Conservation (phyloP, 2,797 vertebrate genomes). For the Zonotrichia albicollis region DNA sequence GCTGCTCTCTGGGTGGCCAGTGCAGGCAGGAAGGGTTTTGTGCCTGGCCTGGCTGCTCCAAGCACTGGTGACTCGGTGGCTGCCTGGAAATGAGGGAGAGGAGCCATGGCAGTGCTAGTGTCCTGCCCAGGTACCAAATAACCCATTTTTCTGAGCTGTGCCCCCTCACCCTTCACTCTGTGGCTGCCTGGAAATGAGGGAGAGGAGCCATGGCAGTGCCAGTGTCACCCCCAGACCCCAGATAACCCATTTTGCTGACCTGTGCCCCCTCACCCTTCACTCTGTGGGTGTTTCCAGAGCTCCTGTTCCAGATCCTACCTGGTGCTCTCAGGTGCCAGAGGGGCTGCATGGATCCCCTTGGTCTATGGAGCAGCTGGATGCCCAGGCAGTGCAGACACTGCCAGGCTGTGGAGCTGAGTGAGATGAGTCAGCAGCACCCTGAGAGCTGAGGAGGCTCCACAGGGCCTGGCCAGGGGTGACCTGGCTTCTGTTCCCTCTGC, state of each 20-base stretch:
- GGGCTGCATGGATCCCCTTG: not conserved
- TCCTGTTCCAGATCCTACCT: not conserved
- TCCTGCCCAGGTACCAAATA: not conserved
- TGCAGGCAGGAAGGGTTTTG: not conserved
- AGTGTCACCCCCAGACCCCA: not conserved
- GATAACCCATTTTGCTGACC: accelerated
- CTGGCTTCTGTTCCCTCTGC: not conserved
- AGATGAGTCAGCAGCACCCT: accelerated
- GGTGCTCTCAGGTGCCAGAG: not conserved
- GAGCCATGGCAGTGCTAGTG: not conserved
- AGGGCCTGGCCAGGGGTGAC: not conserved
- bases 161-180: accelerated
- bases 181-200: not conserved
- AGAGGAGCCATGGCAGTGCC: not conserved
- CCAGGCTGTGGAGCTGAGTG: not conserved
- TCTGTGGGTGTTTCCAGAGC: not conserved
- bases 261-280: too few species aligned
- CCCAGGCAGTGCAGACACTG: not conserved
- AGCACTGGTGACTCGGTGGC: not conserved
- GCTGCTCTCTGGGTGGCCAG: not conserved
- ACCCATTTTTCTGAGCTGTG: accelerated
- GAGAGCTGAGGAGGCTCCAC: not conserved
- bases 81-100: not conserved
- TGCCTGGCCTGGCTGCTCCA: not conserved
- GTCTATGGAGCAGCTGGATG: not conserved